Conservation (phyloP, 2,113 vertebrate genomes). For the Rhagologus leucostigma region DNA sequence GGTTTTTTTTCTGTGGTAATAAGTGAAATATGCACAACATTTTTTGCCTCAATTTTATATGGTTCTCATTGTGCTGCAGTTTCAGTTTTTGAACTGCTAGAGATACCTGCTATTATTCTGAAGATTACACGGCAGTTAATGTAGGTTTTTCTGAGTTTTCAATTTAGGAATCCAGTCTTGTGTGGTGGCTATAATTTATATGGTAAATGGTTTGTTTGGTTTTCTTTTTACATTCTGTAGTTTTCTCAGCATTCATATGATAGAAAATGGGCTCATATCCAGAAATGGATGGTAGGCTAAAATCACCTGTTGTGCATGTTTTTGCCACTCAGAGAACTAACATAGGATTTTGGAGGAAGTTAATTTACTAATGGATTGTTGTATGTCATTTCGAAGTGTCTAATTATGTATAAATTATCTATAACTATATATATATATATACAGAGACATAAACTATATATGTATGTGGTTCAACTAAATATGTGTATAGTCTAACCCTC, state of each 20-base stretch:
- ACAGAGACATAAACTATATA: neutral
- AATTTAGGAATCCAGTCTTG: neutral
- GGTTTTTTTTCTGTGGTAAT: neutral
- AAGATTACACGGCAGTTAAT: neutral
- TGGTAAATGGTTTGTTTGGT: conserved; percentile 1
- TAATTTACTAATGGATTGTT: conserved; percentile 70
- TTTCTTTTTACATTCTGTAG: conserved; percentile 74
- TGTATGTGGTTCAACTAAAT: neutral
- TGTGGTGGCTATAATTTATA: neutral
- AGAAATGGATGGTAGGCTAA: conserved; percentile 96
- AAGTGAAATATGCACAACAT: neutral
- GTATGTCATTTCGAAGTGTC: neutral
- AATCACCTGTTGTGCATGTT: conserved; percentile 65
- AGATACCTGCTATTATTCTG: neutral
- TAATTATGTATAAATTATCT: neutral
- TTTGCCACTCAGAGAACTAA: conserved; percentile 58
- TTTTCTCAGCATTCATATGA: conserved; percentile 82
- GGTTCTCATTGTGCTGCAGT: neutral
- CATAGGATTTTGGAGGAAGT: conserved; percentile 39
- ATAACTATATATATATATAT: neutral
- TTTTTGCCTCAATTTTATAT: neutral
- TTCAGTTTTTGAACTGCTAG: neutral
- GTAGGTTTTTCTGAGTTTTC: neutral
- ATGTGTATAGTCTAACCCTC: neutral
- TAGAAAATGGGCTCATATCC: conserved; percentile 96